Evolutionary conservation across 2,113 vertebrate genomes (phyloP).

Genomic region (Himantopus leucocephalus): DNA sequence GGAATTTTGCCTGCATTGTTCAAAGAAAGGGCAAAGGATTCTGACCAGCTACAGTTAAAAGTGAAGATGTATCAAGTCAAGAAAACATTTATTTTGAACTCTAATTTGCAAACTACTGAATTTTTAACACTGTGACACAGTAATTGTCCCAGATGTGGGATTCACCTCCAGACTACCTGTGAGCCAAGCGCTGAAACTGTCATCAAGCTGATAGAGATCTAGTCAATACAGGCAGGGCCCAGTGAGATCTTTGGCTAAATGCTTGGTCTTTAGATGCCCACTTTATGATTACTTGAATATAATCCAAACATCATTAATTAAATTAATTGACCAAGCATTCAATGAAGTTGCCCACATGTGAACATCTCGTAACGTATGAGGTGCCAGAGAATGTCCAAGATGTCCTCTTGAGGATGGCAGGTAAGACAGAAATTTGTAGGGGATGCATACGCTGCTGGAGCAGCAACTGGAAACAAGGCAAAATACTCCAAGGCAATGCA

Average conservation of each 20-base stretch:
- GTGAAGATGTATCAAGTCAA: background rate
- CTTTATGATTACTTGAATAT: background rate
- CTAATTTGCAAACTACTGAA: background rate
- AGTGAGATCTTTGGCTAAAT: background rate
- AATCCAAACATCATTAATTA: background rate
- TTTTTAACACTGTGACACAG: background rate
- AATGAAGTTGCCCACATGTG: background rate
- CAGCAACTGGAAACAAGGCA: background rate
- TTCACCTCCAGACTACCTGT: background rate
- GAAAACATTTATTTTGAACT: background rate
- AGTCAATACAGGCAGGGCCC: background rate
- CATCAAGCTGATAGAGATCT: background rate
- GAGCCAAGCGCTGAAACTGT: background rate
- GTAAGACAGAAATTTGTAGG: background rate
- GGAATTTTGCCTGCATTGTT: background rate
- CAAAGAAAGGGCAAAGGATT: background rate
- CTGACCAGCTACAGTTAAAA: background rate
- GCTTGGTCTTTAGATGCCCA: background rate
- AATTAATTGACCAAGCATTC: background rate
- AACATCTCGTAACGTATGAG: background rate
- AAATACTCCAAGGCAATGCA: background rate
- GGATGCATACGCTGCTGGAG: background rate
- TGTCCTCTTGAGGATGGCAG: background rate
- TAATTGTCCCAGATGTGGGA: background rate
- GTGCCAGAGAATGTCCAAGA: background rate